Percentiles rank a stretch among this genome's conserved stretches.
phyloP scores from a whole-genome alignment of 2,888 invertebrate genomes.

The Drosophila algonquin region DNA sequence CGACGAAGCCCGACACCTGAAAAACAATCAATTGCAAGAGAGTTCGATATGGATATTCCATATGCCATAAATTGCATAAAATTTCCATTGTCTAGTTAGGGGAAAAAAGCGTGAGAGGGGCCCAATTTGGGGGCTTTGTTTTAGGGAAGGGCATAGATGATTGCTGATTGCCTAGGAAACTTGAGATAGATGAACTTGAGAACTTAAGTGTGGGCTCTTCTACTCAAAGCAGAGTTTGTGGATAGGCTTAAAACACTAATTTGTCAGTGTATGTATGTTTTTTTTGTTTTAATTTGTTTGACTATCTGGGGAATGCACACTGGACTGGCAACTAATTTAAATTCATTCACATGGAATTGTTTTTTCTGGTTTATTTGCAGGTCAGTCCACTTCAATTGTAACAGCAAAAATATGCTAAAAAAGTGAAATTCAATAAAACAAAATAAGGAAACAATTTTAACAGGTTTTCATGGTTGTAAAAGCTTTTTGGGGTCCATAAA shows the following conservation, averaged over 20 bases:
- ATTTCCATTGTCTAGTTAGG: too few species aligned
- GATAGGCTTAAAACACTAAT: neutral
- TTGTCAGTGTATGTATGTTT: too few species aligned
- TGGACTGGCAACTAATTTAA: slow-evolving; percentile 30
- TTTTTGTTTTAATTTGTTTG: slow-evolving; percentile 1
- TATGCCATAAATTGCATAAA: neutral
- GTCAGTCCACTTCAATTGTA: slow-evolving; percentile 14
- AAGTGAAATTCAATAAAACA: slow-evolving; percentile 1
- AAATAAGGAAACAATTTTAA: slow-evolving; percentile 13
- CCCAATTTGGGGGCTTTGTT: too few species aligned
- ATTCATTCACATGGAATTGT: slow-evolving; percentile 28
- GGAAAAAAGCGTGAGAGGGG: too few species aligned
- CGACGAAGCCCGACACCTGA: slow-evolving; percentile 16
- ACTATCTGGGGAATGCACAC: slow-evolving; percentile 19
- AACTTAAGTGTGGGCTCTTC: too few species aligned
- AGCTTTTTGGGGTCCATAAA: slow-evolving; percentile 28
- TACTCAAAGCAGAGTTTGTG: too few species aligned
- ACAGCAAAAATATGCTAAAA: slow-evolving; percentile 24
- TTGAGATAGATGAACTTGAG: too few species aligned
- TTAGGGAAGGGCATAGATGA: too few species aligned
- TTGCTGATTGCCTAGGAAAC: too few species aligned
- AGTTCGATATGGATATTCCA: neutral
- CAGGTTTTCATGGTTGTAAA: neutral
- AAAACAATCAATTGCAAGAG: slow-evolving; percentile 17
- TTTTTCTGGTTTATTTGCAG: slow-evolving; percentile 17